Evolutionary conservation across 2,888 invertebrate species (phyloP).

Genomic region (Drosophila diplacantha): DNA sequence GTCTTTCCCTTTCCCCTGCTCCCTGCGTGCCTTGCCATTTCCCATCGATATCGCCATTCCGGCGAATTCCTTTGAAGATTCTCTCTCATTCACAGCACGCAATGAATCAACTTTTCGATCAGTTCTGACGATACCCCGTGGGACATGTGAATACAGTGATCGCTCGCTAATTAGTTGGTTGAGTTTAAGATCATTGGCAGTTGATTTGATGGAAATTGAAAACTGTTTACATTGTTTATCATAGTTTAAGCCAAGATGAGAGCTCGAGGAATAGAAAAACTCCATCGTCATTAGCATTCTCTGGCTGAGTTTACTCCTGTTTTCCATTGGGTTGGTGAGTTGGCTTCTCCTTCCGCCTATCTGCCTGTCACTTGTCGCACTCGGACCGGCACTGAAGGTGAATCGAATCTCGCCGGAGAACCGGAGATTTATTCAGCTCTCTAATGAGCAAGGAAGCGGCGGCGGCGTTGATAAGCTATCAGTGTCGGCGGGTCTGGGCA

Average conservation of each 20-base stretch:
- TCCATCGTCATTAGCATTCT: not conserved
- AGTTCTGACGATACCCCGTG: conserved; percentile 24
- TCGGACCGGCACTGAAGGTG: conserved; percentile 45
- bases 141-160: conserved; percentile 19
- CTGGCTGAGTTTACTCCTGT: not conserved
- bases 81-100: conserved; percentile 33
- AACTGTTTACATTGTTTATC: not conserved
- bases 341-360: not conserved
- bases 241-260: not conserved
- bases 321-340: not conserved
- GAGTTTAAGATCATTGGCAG: not conserved
- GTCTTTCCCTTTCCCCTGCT: too few species aligned
- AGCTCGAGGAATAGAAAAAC: not conserved
- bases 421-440: conserved; percentile 32
- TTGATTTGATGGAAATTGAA: not conserved
- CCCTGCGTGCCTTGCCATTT: not conserved
- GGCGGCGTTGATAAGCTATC: conserved; percentile 56
- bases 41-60: conserved; percentile 35
- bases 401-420: conserved; percentile 38
- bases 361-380: conserved; percentile 3
- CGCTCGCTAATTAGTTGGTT: conserved; percentile 5
- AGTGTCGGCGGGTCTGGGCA: conserved; percentile 23
- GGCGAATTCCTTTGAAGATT: conserved; percentile 40
- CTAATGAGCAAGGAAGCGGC: conserved; percentile 46
- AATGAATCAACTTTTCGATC: conserved; percentile 39